Percentiles rank a stretch among this genome's conserved stretches.
phyloP scores from a whole-genome alignment of 2,113 vertebrate genomes.

The Chionis minor region DNA sequence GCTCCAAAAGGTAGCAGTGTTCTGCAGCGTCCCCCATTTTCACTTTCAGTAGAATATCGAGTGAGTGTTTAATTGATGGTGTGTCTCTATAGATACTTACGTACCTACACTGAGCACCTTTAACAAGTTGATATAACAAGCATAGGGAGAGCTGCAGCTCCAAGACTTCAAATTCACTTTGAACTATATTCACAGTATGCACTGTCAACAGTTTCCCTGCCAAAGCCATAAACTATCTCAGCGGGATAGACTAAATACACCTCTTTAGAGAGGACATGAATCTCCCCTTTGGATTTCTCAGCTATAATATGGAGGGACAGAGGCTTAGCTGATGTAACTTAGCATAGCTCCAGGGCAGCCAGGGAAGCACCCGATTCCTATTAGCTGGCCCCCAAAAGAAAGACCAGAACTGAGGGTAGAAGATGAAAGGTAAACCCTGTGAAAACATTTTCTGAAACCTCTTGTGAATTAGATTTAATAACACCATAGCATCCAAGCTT shows the following conservation, averaged over 20 bases:
- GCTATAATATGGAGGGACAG: neutral
- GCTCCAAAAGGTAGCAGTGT: neutral
- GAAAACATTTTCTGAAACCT: slow-evolving; percentile 30
- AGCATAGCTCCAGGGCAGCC: neutral
- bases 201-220: slow-evolving; percentile 32
- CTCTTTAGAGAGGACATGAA: neutral
- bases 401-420: neutral
- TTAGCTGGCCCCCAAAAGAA: neutral
- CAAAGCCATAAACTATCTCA: slow-evolving; percentile 36
- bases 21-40: neutral
- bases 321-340: neutral
- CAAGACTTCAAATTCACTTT: neutral
- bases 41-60: neutral
- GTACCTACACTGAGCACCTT: neutral
- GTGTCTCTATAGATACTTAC: neutral
- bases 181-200: neutral
- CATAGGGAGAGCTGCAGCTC: neutral
- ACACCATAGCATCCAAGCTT: neutral
- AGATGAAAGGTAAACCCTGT: neutral
- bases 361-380: neutral
- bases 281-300: neutral
- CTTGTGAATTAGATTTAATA: neutral
- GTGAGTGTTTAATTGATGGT: neutral
- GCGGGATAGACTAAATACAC: neutral
- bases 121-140: neutral